Percentiles rank a stretch among this genome's conserved stretches.
Conservation (phyloP, 2,113 vertebrate species). For the Microtus pennsylvanicus region DNA sequence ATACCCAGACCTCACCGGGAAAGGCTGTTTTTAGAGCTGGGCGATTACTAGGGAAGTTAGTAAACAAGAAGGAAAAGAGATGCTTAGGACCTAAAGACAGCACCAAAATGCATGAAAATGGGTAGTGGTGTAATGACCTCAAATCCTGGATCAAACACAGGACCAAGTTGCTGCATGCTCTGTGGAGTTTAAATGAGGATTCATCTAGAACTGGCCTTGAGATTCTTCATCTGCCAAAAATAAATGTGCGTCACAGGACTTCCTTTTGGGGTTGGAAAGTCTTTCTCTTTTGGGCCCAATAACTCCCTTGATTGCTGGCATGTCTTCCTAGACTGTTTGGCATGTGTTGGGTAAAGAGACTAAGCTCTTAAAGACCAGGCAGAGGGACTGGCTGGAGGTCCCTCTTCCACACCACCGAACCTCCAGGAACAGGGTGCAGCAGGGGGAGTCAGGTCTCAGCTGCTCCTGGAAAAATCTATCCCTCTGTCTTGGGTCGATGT, state of each 20-base stretch:
- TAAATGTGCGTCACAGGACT: accelerated
- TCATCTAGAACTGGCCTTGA: neutral
- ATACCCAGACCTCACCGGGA: neutral
- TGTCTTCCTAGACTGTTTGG: neutral
- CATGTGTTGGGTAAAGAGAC: neutral
- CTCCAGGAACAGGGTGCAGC: neutral
- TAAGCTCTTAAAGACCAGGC: neutral
- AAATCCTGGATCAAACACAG: neutral
- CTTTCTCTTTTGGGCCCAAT: neutral
- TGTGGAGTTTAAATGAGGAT: neutral
- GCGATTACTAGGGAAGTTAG: neutral
- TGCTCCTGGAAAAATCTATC: neutral
- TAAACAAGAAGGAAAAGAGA: neutral
- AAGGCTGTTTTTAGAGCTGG: neutral
- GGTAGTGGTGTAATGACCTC: neutral
- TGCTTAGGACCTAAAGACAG: neutral
- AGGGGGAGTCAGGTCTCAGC: neutral
- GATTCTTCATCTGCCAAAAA: neutral
- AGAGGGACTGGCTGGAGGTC: neutral
- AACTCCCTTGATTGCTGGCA: neutral
- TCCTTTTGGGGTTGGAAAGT: neutral
- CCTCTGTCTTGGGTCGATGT: neutral
- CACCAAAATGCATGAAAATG: neutral
- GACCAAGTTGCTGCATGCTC: neutral
- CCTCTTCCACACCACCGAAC: neutral